Base-by-base conservation (phyloP, 30 jellyfish, hydroid and myxozoan species). In the Calvadosia cruxmelitensis region DNA sequence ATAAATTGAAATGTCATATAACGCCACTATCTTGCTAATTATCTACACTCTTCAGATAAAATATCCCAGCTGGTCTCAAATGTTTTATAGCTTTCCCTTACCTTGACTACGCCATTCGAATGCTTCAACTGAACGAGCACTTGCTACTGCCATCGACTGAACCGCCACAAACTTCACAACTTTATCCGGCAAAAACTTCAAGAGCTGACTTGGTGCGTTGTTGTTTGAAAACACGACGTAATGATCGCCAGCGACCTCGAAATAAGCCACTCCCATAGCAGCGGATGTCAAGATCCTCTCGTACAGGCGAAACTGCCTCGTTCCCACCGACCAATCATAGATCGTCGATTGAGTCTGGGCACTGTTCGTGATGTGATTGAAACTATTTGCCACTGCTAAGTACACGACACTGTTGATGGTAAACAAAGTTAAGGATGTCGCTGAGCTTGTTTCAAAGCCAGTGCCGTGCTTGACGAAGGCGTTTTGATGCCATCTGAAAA, bases 381-480 rank as follows among this genome's bases (percentile, higher is more conserved):
- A 87, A 53, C 64, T 67, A 52, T 87, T 87, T 5, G 86, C 96
- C 72, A 87, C 94, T 57, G 84, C 88, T 30, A 73, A 34, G 63
- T 61, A 73, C 10, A 42, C 20, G 15, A 20, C 20, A 42, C 20
- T 42, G 10, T 10, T 20, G 10, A 42, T 20, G 10, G 49, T 12
- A 27, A 49, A 15, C 27, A 73, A 73, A 57, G 35, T 79, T 13
- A 73, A 28, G 3, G 79, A 30, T 29, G 33, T 50, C 28, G 64
- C 84, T 26, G 29, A 31, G 28, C 27, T 33, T 50, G 82, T 71
- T 53, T 71, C 74, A 49, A 71, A 15, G 7, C 78, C 50, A 27
- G 77, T 26, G 27, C 49, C 16, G 0, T 50, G 63, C 32, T 49
- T n/a, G 5, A 53, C 28, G 35, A 71, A 71, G 20, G 2, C 29